Percentiles rank a stretch among this genome's conserved stretches.
Evolutionary conservation across 1,140 invertebrate species (phyloP).

Genomic region (Grapholita molesta): DNA sequence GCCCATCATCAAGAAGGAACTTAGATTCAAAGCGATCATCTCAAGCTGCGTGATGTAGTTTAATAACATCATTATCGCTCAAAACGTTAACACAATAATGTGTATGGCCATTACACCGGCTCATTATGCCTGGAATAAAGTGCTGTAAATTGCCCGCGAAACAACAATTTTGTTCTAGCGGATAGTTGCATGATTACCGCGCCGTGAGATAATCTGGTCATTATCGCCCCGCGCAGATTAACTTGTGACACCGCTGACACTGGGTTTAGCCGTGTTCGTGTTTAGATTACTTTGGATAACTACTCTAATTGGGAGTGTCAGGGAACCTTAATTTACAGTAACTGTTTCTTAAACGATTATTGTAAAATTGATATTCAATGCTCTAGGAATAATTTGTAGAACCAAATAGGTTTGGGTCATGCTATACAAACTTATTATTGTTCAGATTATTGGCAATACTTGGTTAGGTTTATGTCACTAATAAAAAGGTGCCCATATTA

Average conservation of each 20-base stretch:
- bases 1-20: not conserved
- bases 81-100: slow-evolving; percentile 41
- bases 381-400: no score
- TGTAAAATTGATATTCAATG: not conserved
- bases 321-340: not conserved
- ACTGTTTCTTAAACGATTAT: not conserved
- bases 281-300: slow-evolving; percentile 6
- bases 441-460: no score
- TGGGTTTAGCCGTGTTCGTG: slow-evolving; percentile 19
- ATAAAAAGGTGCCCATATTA: no score
- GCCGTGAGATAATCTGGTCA: slow-evolving; percentile 52
- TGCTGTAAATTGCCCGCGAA: slow-evolving; percentile 39
- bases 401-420: no score
- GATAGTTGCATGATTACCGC: slow-evolving; percentile 44
- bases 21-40: not conserved
- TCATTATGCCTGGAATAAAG: slow-evolving; percentile 39
- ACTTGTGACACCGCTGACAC: slow-evolving; percentile 32
- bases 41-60: slow-evolving; percentile 23
- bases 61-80: slow-evolving; percentile 41
- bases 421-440: no score
- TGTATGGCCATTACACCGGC: slow-evolving; percentile 29
- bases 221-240: slow-evolving; percentile 42
- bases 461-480: no score
- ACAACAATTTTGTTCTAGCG: slow-evolving; percentile 41
- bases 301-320: not conserved